A percentile compares a stretch with the other conserved stretches of the same genome.
These are phyloP conservation scores for Tinea trinotella DNA, from an alignment of 2,888 invertebrate genomes.

Conservation along the genomic window DNA sequence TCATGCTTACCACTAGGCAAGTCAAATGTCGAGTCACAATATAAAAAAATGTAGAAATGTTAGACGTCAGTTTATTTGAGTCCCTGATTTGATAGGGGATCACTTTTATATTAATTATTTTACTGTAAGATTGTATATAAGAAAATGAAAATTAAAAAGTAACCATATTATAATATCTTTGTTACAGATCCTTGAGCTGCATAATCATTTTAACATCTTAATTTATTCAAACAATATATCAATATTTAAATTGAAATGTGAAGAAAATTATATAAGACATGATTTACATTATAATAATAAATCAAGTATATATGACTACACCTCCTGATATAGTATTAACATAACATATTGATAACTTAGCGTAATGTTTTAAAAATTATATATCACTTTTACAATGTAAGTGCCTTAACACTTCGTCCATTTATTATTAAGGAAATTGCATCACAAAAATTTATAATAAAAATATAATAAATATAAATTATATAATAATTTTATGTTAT, in stretches of 20 bases:
- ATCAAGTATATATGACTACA: neutral
- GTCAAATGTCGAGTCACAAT: too few species aligned
- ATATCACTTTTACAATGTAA: neutral
- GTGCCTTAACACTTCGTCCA: slow-evolving; percentile 5
- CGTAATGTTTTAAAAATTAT: neutral
- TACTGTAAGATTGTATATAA: too few species aligned
- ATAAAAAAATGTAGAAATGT: too few species aligned
- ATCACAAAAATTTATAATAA: neutral
- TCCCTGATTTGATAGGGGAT: too few species aligned
- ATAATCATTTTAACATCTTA: neutral
- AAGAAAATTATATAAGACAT: neutral
- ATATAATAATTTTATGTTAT: too few species aligned
- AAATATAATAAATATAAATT: neutral
- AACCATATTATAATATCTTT: too few species aligned
- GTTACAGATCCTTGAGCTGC: neutral
- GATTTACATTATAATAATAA: neutral
- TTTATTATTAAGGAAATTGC: neutral
- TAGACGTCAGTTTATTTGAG: too few species aligned
- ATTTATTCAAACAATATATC: neutral
- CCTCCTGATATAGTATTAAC: too few species aligned
- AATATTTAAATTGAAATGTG: neutral
- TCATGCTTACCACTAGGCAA: too few species aligned
- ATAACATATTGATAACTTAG: neutral
- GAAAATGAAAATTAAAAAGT: too few species aligned
- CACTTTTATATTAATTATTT: too few species aligned